Evolutionary conservation across 2,113 vertebrate species (phyloP), one percentile per base, ranked within the genome.

Genomic region (Panurus biarmicus): DNA sequence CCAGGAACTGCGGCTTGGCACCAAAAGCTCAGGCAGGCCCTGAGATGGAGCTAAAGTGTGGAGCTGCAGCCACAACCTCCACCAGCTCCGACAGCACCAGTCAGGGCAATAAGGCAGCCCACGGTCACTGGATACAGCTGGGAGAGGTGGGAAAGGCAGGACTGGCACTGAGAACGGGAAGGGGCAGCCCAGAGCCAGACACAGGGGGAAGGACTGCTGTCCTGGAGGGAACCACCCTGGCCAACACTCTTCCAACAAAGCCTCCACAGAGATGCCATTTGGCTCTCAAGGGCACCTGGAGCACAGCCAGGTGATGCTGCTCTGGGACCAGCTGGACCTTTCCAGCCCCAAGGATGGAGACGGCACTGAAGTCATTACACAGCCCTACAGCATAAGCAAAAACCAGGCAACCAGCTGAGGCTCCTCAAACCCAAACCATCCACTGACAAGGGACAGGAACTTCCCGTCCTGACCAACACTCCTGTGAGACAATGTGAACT

Each of bases 391-490:
- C 25, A 40, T 0, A 0, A 66, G 48, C 6, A 2, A 70, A 76
- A 77, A 35, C 3, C 33, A 38, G 17, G 38, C 28, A 69, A 16
- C 2, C 0, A 1, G 12, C 14, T 80, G 36, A 57, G 56, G 58
- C 5, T 83, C 7, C 33, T 62, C 35, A 29, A 57, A 61, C 11
- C 38, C 19, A 61, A 81, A 58, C 12, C 29, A 20, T 17, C 10
- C 44, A 18, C n/a, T 4, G 2, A 33, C 15, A 19, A 12, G 16
- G n/a, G 19, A 69, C 1, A 2, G 50, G 29, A 1, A 1, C 31
- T 65, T 76, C 19, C 62, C 0, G 0, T 56, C 45, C 45, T 2
- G 2, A 54, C 11, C 5, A 5, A 69, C 0, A 1, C 9, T 56
- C 24, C 53, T 22, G 14, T 4, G 35, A 77, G 40, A 56, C 24